Percentiles rank a stretch among this genome's conserved stretches.
phyloP scores from a whole-genome alignment of 2,797 vertebrate species.

The Sebastes alutus region DNA sequence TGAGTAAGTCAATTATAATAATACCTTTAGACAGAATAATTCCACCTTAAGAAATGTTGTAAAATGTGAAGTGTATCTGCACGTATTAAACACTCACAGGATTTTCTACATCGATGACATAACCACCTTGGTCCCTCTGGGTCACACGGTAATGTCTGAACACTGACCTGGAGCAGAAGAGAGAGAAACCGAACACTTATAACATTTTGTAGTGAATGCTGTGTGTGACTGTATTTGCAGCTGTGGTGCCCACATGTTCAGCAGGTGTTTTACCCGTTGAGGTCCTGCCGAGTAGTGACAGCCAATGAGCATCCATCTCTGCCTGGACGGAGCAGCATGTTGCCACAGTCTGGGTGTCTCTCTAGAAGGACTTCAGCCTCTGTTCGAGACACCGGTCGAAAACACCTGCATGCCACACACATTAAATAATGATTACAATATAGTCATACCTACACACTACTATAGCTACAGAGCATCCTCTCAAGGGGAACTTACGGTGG shows the following conservation, averaged over 20 bases:
- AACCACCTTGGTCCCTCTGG: conserved; percentile 81
- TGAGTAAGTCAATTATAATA: neutral
- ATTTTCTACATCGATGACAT: conserved; percentile 87
- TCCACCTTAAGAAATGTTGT: neutral
- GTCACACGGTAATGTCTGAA: conserved; percentile 90
- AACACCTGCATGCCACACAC: conserved; percentile 80
- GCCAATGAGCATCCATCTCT: conserved; percentile 84
- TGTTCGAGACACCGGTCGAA: conserved; percentile 84
- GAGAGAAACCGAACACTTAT: neutral
- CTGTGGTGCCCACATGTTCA: neutral
- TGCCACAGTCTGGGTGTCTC: conserved; percentile 85
- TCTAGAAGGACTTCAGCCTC: conserved; percentile 90
- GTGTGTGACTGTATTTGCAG: neutral
- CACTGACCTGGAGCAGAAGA: conserved; percentile 69
- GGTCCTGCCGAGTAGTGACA: conserved; percentile 86
- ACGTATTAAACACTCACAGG: conserved; percentile 78
- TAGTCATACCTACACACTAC: rapidly evolving
- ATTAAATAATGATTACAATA: neutral
- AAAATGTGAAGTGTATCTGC: neutral
- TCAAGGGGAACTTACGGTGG: conserved; percentile 76
- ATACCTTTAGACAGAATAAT: neutral
- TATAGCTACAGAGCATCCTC: neutral
- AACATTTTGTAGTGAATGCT: neutral
- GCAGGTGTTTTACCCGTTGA: conserved; percentile 80
- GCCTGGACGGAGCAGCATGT: conserved; percentile 87